Evolutionary conservation across 2,888 invertebrate genomes (phyloP).

Genomic region (Actias luna): DNA sequence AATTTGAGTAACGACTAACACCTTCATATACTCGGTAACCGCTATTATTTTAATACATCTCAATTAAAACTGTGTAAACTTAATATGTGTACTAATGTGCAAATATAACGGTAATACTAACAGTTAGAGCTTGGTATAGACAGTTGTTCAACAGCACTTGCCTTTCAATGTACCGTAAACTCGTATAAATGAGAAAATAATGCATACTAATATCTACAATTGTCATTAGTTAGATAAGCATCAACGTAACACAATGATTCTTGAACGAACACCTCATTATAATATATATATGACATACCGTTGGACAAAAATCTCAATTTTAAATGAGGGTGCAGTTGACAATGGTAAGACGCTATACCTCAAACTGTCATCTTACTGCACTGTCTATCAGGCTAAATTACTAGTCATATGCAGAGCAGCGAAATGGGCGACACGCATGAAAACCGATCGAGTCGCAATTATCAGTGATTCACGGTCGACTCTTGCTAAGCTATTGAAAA

Average conservation of each 20-base stretch:
- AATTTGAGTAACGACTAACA: background rate
- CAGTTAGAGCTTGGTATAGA: too few relatives aligned
- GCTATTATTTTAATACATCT: constrained; percentile 23
- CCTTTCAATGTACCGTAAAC: constrained; percentile 43
- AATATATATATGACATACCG: constrained; percentile 28
- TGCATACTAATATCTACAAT: constrained; percentile 28
- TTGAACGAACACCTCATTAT: background rate
- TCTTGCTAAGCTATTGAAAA: too few relatives aligned
- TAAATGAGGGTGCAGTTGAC: background rate
- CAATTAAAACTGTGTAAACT: constrained; percentile 34
- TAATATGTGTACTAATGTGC: constrained; percentile 23
- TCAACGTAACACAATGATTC: background rate
- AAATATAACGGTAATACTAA: constrained; percentile 49
- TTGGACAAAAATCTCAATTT: background rate
- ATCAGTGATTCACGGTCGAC: too few relatives aligned
- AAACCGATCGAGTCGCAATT: too few relatives aligned
- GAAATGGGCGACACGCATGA: too few relatives aligned
- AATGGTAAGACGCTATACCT: background rate
- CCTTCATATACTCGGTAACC: background rate
- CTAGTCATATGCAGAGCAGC: too few relatives aligned
- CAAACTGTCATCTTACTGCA: too few relatives aligned
- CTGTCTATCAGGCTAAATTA: too few relatives aligned
- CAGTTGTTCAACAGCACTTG: constrained; percentile 45
- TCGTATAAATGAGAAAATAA: constrained; percentile 61
- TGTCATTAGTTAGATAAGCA: background rate